phyloP scores from a whole-genome alignment of 2,888 invertebrate genomes.

The Lordiphosa fenestrarum region DNA sequence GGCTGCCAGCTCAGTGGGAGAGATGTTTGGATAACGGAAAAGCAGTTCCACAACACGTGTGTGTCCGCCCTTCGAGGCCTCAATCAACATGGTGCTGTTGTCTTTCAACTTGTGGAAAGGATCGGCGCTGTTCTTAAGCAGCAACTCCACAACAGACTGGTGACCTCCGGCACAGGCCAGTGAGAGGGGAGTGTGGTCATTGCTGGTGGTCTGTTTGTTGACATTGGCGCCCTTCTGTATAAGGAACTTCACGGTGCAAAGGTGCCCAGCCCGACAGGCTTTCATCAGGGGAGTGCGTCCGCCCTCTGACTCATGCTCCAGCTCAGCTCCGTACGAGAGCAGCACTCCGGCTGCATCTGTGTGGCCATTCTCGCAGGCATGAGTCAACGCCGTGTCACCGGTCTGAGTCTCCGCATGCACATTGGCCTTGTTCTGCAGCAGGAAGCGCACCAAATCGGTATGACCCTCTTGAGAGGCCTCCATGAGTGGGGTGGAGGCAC shows the following conservation, averaged over 20 bases:
- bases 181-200: constrained; percentile 98
- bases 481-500: constrained; percentile 98
- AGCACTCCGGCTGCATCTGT: constrained; percentile 97
- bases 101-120: constrained; percentile 98
- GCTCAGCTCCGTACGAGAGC: constrained; percentile 92
- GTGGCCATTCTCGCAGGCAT: constrained; percentile 99
- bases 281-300: constrained; percentile 99
- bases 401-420: constrained; percentile 97
- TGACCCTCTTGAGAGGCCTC: constrained; percentile 99
- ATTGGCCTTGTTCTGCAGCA: constrained; percentile 91
- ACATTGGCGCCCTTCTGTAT: constrained; percentile 92
- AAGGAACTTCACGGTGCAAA: constrained; percentile 97
- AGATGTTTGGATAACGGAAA: constrained; percentile 94
- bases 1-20: constrained; percentile 82
- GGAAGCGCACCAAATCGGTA: constrained; percentile 92
- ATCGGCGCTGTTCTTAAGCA: constrained; percentile 95
- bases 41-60: constrained; percentile 96
- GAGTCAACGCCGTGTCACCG: constrained; percentile 96
- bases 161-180: constrained; percentile 98
- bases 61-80: constrained; percentile 98
- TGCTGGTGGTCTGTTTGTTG: constrained; percentile 94
- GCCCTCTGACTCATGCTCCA: constrained; percentile 98
- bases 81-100: constrained; percentile 98
- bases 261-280: constrained; percentile 97
- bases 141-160: constrained; percentile 93